Evolutionary conservation across 2,888 invertebrate genomes (phyloP).

Genomic region (Hipparchia sbordonii): DNA sequence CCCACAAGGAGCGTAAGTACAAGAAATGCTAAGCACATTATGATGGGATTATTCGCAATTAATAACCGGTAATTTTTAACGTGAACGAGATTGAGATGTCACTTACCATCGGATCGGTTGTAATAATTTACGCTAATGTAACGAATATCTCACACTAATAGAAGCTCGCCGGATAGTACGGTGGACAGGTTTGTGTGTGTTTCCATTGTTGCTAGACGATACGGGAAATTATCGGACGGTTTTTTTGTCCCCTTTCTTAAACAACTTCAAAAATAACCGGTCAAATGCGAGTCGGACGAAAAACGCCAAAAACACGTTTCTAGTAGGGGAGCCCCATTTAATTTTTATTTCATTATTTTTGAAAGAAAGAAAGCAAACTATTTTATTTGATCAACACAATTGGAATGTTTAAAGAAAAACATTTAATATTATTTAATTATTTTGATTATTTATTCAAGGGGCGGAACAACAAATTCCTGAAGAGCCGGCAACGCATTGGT

Average conservation of each 20-base stretch:
- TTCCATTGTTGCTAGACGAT: constrained; percentile 42
- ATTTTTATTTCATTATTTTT: too few species aligned
- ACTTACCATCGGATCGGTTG: constrained; percentile 46
- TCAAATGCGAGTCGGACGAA: too few species aligned
- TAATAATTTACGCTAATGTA: constrained; percentile 69
- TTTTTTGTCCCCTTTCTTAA: neutral
- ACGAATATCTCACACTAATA: constrained; percentile 72
- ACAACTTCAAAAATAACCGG: too few species aligned
- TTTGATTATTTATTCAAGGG: too few species aligned
- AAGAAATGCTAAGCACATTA: constrained; percentile 24
- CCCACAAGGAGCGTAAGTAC: neutral
- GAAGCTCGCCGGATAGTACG: constrained; percentile 53
- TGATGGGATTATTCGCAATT: constrained; percentile 38
- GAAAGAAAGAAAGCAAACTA: too few species aligned
- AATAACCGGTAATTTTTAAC: constrained; percentile 33
- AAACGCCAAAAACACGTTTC: too few species aligned
- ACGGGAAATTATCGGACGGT: constrained; percentile 16
- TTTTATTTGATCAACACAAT: too few species aligned
- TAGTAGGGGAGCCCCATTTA: too few species aligned
- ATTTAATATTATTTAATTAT: too few species aligned
- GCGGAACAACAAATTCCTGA: too few species aligned
- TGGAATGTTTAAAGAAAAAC: too few species aligned
- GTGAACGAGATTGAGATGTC: constrained; percentile 58
- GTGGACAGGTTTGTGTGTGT: constrained; percentile 50
- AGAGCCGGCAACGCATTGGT: too few species aligned